These are phyloP conservation scores for Amphipoea lucens DNA, from an alignment of 2,888 invertebrate species.

Conservation along the genomic window DNA sequence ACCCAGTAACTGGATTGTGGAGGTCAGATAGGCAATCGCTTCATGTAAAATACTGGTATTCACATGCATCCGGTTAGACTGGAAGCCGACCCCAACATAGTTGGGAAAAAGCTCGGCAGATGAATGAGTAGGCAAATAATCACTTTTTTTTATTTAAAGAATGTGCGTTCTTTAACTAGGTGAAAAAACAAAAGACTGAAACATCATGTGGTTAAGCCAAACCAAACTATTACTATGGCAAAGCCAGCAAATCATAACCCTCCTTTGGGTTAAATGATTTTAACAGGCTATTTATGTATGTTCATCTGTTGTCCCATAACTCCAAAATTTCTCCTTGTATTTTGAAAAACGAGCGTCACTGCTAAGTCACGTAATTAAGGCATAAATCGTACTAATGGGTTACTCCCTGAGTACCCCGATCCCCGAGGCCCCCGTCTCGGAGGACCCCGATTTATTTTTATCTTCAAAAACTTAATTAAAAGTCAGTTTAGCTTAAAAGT, in stretches of 20 bases:
- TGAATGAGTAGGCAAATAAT: background rate
- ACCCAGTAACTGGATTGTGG: background rate
- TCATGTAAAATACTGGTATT: too few species aligned
- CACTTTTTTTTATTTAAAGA: background rate
- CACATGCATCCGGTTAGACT: too few species aligned
- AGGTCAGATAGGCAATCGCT: too few species aligned
- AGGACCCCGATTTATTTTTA: too few species aligned
- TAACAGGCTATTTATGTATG: background rate
- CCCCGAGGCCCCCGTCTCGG: too few species aligned
- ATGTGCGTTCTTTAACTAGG: background rate
- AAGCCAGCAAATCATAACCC: background rate
- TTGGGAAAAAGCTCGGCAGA: background rate
- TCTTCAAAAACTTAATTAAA: too few species aligned
- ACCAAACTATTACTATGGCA: background rate
- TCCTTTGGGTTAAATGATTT: background rate
- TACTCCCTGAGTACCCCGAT: too few species aligned
- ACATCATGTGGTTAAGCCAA: background rate
- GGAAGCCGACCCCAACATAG: background rate
- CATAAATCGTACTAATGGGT: background rate
- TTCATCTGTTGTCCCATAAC: background rate
- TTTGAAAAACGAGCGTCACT: too few species aligned
- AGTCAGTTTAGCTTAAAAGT: too few species aligned
- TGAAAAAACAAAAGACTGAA: background rate
- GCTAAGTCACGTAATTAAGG: background rate
- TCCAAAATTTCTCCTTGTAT: background rate